Percentiles rank a stretch among this genome's conserved stretches.
These are phyloP conservation scores for Balanococcus diminutus DNA, from an alignment of 2,888 invertebrate species.

Conservation along the genomic window DNA sequence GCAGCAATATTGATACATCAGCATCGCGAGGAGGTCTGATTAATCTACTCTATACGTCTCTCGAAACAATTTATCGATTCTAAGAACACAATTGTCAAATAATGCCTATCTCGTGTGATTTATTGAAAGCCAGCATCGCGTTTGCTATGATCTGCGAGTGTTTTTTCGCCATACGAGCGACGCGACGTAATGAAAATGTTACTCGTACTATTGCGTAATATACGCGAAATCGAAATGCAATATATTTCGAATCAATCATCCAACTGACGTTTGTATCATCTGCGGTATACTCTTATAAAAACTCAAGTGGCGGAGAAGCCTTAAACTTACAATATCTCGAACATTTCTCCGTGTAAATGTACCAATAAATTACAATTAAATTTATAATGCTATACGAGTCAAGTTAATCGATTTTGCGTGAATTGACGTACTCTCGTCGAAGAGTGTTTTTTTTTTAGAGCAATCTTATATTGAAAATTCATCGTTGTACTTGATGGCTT, in stretches of 20 bases:
- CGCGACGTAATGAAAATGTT: neutral
- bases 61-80: neutral
- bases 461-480: neutral
- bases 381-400: no score
- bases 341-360: neutral
- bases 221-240: neutral
- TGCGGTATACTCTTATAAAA: neutral
- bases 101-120: neutral
- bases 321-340: neutral
- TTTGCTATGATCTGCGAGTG: neutral
- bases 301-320: neutral
- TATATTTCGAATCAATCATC: neutral
- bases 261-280: neutral
- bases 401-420: neutral
- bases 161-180: neutral
- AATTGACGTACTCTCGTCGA: neutral
- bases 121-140: neutral
- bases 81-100: neutral
- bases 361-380: constrained; percentile 25
- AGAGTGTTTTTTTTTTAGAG: neutral
- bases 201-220: neutral
- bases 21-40: neutral
- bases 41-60: neutral
- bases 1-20: no score
- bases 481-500: neutral